These are phyloP conservation scores for Callyntrura guangdongensis DNA, from an alignment of 2,888 invertebrate genomes.

Conservation along the genomic window DNA sequence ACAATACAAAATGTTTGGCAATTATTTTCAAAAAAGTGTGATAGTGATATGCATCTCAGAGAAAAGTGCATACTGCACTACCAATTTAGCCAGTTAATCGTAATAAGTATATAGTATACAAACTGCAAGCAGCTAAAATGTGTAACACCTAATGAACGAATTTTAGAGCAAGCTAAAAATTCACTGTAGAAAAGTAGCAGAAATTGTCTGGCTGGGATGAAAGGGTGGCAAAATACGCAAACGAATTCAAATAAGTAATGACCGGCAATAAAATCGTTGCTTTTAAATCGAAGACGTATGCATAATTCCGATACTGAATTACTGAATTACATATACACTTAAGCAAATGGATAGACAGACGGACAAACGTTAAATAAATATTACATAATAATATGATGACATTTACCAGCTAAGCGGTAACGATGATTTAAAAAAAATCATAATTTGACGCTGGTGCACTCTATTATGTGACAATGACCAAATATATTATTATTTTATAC, in stretches of 20 bases:
- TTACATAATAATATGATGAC: background rate
- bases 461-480: conserved; percentile 52
- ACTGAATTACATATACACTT: background rate
- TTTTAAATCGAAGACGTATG: no score
- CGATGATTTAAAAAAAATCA: conserved; percentile 9
- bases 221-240: no score
- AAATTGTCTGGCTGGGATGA: no score
- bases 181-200: background rate
- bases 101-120: no score
- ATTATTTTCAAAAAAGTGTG: conserved; percentile 34
- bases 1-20: conserved; percentile 42
- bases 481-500: background rate
- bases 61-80: conserved; percentile 31
- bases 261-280: no score
- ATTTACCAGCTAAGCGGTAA: background rate
- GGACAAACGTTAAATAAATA: background rate
- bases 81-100: background rate
- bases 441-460: no score
- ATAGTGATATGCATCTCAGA: conserved; percentile 33
- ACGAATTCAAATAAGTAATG: no score
- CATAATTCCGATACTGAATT: no score
- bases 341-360: background rate
- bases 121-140: background rate
- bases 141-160: background rate
- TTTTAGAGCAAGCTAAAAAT: background rate